Evolutionary conservation across 2,797 vertebrate species (phyloP), one percentile per base, ranked within the genome.

Genomic region (Coregonus ussuriensis): DNA sequence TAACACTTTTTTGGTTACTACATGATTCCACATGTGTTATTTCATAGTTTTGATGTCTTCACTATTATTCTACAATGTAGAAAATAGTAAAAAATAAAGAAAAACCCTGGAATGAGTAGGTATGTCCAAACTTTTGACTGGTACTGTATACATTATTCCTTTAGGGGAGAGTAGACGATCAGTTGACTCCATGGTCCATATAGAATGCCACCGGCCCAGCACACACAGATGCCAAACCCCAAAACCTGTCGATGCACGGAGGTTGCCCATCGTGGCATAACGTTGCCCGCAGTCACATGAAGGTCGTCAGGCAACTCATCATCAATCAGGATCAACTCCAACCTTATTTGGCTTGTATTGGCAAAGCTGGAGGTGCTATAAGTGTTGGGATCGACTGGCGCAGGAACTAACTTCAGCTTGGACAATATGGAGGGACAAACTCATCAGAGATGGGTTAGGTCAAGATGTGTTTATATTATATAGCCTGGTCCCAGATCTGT

Each of bases 241-340:
- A 82, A 87, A 74, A 75, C 66, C 59, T 71, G 85, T 82, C 11
- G 78, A 56, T 56, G 71, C 31, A 41, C 16, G 51, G 84, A 74
- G 72, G 35, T 77, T 56, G 75, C 78, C 82, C n/a, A 51, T 75
- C 9, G 41, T 47, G 41, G 6, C 5, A 37, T 37, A 37, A 37
- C 5, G 37, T 37, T 37, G 37, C 37, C 37, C 6, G 37, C 6
- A 78, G 82, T 87, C 83, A 84, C 80, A 80, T 71, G 75, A 72
- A 83, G 86, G 82, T 88, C 79, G 80, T 62, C 37, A 41, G 75
- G 66, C 31, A 84, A 82, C 71, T 53, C 18, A 33, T 33, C 70
- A 88, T 84, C 9, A 67, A 88, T 89, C 72, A 69, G 14, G 14
- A 47, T 83, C 18, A 41, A 74, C 77, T 75, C 78, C n/a, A 62